Percentiles rank a stretch among this genome's conserved stretches.
phyloP scores from a whole-genome alignment of 2,888 invertebrate species.

The Morpho deidamia region DNA sequence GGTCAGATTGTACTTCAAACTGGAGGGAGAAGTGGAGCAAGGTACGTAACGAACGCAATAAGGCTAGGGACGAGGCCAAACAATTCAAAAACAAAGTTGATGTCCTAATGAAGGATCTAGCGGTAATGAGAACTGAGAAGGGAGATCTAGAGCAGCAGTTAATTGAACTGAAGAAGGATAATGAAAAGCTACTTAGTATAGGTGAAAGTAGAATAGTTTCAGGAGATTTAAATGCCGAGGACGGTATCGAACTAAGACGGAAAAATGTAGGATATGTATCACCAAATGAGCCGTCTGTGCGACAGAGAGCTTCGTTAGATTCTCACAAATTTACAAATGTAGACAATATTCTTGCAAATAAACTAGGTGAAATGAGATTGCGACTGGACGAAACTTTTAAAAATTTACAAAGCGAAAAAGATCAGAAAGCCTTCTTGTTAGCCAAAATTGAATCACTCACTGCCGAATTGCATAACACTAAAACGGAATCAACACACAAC shows the following conservation, averaged over 20 bases:
- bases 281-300: conserved; percentile 47
- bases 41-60: conserved; percentile 93
- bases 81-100: conserved; percentile 90
- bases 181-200: conserved; percentile 84
- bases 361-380: conserved; percentile 57
- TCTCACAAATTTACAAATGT: conserved; percentile 69
- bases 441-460: conserved; percentile 60
- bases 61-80: conserved; percentile 93
- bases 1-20: conserved; percentile 99
- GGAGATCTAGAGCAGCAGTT: conserved; percentile 88
- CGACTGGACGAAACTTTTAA: conserved; percentile 61
- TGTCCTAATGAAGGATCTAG: conserved; percentile 85
- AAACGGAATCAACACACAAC: conserved; percentile 55
- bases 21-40: conserved; percentile 98
- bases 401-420: conserved; percentile 60
- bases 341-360: conserved; percentile 62
- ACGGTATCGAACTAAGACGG: conserved; percentile 60
- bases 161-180: conserved; percentile 86
- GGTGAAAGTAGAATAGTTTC: conserved; percentile 65
- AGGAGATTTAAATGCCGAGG: conserved; percentile 56
- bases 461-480: conserved; percentile 57
- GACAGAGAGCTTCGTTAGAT: conserved; percentile 65
- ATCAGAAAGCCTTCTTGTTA: conserved; percentile 60
- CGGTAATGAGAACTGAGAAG: conserved; percentile 86
- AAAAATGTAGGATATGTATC: conserved; percentile 52